These are phyloP conservation scores for Eretmochelys imbricata DNA, from an alignment of 2,113 vertebrate genomes.

Conservation along the genomic window DNA sequence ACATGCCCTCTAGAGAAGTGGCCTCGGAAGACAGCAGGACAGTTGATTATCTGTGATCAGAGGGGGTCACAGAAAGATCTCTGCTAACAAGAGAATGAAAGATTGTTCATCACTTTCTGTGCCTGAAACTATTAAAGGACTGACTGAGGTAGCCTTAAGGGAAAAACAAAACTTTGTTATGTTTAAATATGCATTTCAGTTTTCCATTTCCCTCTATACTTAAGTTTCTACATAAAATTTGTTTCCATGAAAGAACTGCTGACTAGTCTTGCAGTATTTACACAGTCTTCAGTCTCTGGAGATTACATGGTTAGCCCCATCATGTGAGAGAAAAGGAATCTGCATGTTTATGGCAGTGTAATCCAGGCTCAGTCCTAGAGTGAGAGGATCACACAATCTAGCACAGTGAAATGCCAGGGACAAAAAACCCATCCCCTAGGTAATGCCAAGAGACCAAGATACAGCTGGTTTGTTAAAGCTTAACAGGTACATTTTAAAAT, in stretches of 20 bases:
- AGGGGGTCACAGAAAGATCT: neutral
- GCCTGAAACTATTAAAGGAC: neutral
- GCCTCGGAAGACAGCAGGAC: neutral
- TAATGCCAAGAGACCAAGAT: neutral
- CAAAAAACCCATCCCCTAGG: neutral
- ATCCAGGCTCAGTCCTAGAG: neutral
- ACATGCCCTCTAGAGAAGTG: neutral
- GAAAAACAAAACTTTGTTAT: fast-evolving
- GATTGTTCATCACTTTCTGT: neutral
- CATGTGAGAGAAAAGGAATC: neutral
- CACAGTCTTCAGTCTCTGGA: neutral
- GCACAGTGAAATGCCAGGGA: neutral
- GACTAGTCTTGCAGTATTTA: neutral
- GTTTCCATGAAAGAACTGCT: neutral
- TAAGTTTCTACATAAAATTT: neutral
- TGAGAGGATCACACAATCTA: neutral
- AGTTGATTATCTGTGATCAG: neutral
- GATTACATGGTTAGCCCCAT: neutral
- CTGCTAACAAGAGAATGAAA: neutral
- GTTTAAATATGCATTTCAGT: fast-evolving
- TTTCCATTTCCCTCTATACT: neutral
- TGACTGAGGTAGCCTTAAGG: neutral
- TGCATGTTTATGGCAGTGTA: neutral
- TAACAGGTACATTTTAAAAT: neutral
- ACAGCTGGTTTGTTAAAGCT: neutral